Base-by-base conservation (phyloP, 2,888 invertebrate species). In the Hartigia nigra region DNA sequence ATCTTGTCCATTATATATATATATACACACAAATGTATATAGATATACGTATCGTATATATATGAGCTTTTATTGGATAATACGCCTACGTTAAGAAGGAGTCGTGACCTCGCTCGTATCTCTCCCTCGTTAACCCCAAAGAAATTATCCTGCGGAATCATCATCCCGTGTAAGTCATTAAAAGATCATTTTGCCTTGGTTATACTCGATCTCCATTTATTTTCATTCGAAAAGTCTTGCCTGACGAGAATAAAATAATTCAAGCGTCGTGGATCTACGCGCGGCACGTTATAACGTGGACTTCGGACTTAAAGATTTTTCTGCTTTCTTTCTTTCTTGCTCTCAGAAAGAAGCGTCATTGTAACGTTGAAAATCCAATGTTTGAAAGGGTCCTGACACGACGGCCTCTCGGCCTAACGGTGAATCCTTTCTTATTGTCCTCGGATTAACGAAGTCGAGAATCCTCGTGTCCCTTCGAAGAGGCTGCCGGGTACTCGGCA, bases 401-500 rank as follows among this genome's bases (percentile, higher is more conserved):
- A 14, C 3, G 55, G 31, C 31, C 32, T 72, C 72, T 32, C 12
- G 72, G 72, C 31, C 9, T 34, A 34, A 72, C 32, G 31, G 78
- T 79, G 83, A 85, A 87, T 87, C 84, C 55, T 55, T 23, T 55
- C 83, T 86, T 85, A 89, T 87, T 88, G 88, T 89, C 84, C 87
- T 76, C 80, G 87, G 88, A 88, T 89, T 89, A 89, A 87, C 86
- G 84, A 84, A 84, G 85, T 84, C 82, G 85, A 82, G 82, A 80
- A 80, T 75, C 34, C 37, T 32, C 74, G 55, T 23, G 55, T 76
- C 72, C 70, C n/a, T 39, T 72, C 36, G 34, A 36, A 69, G 69
- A 76, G 55, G 31, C 75, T 55, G 69, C 75, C 69, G 35, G 35
- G 36, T 36, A 70, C 75, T 74, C 72, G 37, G n/a, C n/a, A 36